These are phyloP conservation scores for Columba livia DNA, from an alignment of 2,113 vertebrate genomes.

Conservation along the genomic window DNA sequence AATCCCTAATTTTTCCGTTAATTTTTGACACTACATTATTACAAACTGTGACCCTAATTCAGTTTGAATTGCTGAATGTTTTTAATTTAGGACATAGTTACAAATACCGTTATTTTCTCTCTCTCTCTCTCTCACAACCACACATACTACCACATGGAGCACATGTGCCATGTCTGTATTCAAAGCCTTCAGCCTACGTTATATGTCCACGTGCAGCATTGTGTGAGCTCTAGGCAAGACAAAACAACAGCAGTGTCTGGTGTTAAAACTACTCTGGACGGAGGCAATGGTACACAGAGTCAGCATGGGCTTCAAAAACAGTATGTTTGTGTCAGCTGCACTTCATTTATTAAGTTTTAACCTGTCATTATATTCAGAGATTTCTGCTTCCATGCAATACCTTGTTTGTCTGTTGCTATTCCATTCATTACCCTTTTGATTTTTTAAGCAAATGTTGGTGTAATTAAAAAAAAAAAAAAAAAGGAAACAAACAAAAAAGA, in stretches of 20 bases:
- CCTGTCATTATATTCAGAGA: not conserved
- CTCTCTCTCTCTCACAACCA: not conserved
- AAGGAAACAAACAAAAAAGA: not conserved
- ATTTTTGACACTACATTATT: constrained; percentile 12
- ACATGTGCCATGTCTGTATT: not conserved
- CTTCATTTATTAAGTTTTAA: not conserved
- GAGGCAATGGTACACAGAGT: not conserved
- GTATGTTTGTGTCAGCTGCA: not conserved
- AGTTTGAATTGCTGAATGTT: not conserved
- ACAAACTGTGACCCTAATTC: not conserved
- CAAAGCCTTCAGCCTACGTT: not conserved
- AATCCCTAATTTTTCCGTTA: constrained; percentile 1
- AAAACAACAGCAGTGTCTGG: not conserved
- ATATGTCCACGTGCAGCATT: accelerated
- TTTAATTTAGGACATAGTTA: not conserved
- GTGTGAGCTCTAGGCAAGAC: not conserved
- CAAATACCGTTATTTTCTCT: not conserved
- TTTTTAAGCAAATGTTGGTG: not conserved
- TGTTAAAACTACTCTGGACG: not conserved
- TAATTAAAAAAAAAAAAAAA: not conserved
- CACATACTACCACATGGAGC: not conserved
- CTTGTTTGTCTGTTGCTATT: not conserved
- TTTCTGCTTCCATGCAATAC: not conserved
- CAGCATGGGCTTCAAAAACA: not conserved
- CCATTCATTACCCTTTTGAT: not conserved